Conservation (phyloP, 1,140 invertebrate species). For the Colletes gigas region DNA sequence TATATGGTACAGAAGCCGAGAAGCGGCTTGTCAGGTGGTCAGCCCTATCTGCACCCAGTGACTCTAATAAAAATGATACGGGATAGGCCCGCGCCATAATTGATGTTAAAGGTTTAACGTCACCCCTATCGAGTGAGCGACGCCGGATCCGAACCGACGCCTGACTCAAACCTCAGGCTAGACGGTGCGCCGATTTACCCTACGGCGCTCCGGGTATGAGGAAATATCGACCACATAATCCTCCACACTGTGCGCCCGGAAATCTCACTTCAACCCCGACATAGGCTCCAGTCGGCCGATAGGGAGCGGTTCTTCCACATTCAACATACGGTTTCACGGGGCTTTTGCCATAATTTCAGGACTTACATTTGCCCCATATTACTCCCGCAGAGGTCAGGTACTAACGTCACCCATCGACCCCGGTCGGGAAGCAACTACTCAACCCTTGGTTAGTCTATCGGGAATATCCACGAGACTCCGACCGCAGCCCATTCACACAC, state of each 20-base stretch:
- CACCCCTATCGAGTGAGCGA: too few relatives aligned
- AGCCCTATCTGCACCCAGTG: background rate
- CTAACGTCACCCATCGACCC: background rate
- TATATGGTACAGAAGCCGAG: background rate
- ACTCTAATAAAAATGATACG: background rate
- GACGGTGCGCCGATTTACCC: background rate
- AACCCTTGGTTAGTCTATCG: background rate
- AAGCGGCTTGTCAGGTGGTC: background rate
- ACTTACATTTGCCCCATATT: too few relatives aligned
- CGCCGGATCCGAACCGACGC: too few relatives aligned
- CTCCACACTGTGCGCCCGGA: background rate
- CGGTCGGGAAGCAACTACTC: background rate
- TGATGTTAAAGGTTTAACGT: background rate
- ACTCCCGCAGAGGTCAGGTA: background rate
- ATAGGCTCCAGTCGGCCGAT: too few relatives aligned
- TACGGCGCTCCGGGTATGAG: background rate
- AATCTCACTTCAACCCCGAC: background rate
- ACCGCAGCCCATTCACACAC: slow-evolving; percentile 1
- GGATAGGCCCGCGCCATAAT: background rate
- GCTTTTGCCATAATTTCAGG: too few relatives aligned
- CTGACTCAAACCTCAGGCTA: background rate
- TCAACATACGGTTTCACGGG: too few relatives aligned
- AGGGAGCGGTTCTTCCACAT: too few relatives aligned
- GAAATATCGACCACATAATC: background rate
- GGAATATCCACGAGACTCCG: background rate